These are phyloP conservation scores for Octodonta nipae DNA, from an alignment of 2,888 invertebrate species.

Conservation along the genomic window DNA sequence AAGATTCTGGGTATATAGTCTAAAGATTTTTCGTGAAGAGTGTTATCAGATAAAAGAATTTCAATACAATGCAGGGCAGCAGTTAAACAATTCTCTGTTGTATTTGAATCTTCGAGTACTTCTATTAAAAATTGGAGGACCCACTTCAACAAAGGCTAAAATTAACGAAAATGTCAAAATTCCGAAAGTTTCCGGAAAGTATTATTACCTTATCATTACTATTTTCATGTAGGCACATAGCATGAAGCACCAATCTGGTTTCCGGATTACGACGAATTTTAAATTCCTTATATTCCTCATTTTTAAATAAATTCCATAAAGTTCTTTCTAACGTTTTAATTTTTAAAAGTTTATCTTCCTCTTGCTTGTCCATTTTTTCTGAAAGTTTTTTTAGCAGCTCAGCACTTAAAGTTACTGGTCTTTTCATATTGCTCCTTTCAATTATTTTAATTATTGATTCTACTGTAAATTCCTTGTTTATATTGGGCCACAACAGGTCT, in stretches of 20 bases:
- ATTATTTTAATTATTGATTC: conserved; percentile 16
- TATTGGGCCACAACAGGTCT: conserved; percentile 7
- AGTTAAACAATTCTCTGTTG: conserved; percentile 14
- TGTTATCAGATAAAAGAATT: conserved; percentile 20
- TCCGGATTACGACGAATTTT: conserved; percentile 23
- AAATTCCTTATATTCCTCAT: conserved; percentile 9
- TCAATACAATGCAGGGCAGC: conserved; percentile 21
- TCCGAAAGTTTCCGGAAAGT: too few relatives aligned
- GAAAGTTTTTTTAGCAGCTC: conserved; percentile 15
- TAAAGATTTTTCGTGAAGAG: conserved; percentile 11
- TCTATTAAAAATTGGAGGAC: conserved; percentile 15
- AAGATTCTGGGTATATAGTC: neutral
- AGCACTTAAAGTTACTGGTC: conserved; percentile 18
- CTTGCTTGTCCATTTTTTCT: conserved; percentile 11
- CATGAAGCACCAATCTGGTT: conserved; percentile 21
- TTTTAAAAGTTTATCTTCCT: conserved; percentile 13
- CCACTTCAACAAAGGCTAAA: conserved; percentile 18
- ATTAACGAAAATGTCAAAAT: conserved; percentile 6
- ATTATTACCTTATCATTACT: neutral
- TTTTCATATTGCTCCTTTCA: conserved; percentile 21
- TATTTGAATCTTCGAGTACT: conserved; percentile 12
- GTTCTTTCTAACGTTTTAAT: conserved; percentile 16
- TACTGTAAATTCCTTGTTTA: conserved; percentile 12
- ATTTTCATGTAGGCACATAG: conserved; percentile 18
- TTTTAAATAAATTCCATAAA: conserved; percentile 12